These are phyloP conservation scores for Drosophila kambysellisi DNA, from an alignment of 2,888 invertebrate genomes.

Conservation along the genomic window DNA sequence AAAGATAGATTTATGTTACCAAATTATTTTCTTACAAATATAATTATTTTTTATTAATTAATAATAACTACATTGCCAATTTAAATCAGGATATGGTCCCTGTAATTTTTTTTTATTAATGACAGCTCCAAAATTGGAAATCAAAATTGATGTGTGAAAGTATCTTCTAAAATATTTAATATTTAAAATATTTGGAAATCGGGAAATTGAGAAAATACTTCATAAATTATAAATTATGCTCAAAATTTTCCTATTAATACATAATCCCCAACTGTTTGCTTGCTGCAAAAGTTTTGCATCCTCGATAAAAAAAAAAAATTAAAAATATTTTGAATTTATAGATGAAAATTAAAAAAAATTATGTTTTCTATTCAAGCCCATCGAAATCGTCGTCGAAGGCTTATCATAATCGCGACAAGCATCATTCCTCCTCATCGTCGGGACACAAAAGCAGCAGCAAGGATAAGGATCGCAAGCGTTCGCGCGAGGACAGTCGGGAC, in stretches of 20 bases:
- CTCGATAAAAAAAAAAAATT: neutral
- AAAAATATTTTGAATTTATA: neutral
- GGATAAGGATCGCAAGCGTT: slow-evolving; percentile 88
- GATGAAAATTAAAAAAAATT: neutral
- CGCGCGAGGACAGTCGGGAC: slow-evolving; percentile 91
- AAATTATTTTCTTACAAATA: neutral
- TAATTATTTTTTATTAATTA: neutral
- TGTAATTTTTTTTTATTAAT: neutral
- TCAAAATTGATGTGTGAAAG: neutral
- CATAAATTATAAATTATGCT: slow-evolving; percentile 47
- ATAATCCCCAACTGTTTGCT: slow-evolving; percentile 10
- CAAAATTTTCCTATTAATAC: slow-evolving; percentile 20
- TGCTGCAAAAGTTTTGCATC: slow-evolving; percentile 22
- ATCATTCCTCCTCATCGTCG: slow-evolving; percentile 82
- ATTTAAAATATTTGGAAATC: neutral
- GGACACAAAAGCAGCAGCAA: slow-evolving; percentile 84
- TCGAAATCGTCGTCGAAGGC: slow-evolving; percentile 83
- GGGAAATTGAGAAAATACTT: slow-evolving; percentile 32
- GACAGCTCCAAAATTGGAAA: too few relatives aligned
- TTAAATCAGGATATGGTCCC: neutral
- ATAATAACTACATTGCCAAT: neutral
- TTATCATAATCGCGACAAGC: slow-evolving; percentile 83
- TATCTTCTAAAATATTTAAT: neutral
- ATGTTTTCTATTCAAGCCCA: slow-evolving; percentile 62
- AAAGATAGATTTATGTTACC: neutral